phyloP scores from a whole-genome alignment of 2,797 vertebrate genomes.

The Myioborus miniatus region DNA sequence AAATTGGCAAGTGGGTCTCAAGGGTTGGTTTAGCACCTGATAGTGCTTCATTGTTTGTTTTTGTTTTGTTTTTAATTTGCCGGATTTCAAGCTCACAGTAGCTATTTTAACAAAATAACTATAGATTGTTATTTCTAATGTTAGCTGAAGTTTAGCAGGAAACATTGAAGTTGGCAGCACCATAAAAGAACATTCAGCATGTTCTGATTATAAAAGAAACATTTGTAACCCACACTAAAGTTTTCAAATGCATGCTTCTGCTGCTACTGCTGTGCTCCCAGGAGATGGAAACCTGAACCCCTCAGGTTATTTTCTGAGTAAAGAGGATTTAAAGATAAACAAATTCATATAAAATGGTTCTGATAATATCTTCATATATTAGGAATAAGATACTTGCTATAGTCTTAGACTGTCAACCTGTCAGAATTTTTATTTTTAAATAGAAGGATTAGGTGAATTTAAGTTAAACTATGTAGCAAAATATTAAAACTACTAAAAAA shows the following conservation, averaged over 20 bases:
- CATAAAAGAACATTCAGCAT: not conserved
- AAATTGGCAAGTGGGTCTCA: conserved; percentile 1
- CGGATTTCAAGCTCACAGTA: conserved; percentile 10
- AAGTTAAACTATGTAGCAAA: not conserved
- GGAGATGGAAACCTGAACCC: not conserved
- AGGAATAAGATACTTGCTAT: not conserved
- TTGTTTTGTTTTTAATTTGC: conserved; percentile 16
- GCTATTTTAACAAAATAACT: conserved; percentile 23
- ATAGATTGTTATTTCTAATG: not conserved
- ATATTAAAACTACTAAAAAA: not conserved
- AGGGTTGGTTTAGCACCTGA: conserved; percentile 30
- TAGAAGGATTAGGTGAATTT: conserved; percentile 8
- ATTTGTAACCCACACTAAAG: not conserved
- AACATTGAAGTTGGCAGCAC: not conserved
- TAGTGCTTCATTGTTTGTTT: conserved; percentile 12
- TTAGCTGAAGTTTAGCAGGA: not conserved
- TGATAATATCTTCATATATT: conserved; percentile 6
- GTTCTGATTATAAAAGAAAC: not conserved
- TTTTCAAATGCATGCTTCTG: not conserved
- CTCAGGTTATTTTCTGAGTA: conserved; percentile 22
- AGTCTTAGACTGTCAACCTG: conserved; percentile 5
- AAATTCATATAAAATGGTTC: not conserved
- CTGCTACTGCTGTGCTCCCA: conserved; percentile 1
- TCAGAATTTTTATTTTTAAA: conserved; percentile 51
- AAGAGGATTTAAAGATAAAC: conserved; percentile 36